These are phyloP conservation scores for Anas flavirostris DNA, from an alignment of 2,797 vertebrate genomes.

Conservation along the genomic window DNA sequence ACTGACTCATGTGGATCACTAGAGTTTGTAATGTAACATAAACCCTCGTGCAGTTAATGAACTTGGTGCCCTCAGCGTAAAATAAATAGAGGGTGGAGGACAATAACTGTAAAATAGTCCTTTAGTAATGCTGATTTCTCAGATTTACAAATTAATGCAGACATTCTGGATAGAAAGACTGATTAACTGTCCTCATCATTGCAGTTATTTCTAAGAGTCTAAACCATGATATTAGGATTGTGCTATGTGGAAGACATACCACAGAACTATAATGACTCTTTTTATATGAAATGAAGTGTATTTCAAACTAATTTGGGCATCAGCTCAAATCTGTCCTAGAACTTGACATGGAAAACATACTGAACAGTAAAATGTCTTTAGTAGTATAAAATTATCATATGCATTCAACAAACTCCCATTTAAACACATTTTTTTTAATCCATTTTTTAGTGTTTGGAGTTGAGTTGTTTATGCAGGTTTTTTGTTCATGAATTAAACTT, in stretches of 20 bases:
- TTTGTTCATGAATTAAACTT: not conserved
- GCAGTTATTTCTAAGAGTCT: not conserved
- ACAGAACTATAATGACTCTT: not conserved
- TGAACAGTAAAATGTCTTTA: not conserved
- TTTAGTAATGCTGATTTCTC: not conserved
- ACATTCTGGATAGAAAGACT: not conserved
- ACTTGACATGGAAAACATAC: not conserved
- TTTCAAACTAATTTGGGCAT: not conserved
- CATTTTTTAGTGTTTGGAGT: not conserved
- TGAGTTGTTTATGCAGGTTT: not conserved
- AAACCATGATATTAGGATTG: not conserved
- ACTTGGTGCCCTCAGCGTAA: not conserved
- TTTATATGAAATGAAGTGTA: not conserved
- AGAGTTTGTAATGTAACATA: not conserved
- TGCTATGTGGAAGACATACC: not conserved
- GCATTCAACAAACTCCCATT: not conserved
- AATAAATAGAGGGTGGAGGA: fast-evolving
- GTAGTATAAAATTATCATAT: not conserved
- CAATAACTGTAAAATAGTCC: not conserved
- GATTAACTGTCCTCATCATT: not conserved
- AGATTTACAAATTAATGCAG: not conserved
- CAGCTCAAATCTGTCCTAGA: not conserved
- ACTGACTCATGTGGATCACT: not conserved
- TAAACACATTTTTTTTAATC: not conserved
- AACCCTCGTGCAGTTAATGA: not conserved